Evolutionary conservation across 2,888 invertebrate genomes (phyloP).

Genomic region (Caenorhabditis wallacei): DNA sequence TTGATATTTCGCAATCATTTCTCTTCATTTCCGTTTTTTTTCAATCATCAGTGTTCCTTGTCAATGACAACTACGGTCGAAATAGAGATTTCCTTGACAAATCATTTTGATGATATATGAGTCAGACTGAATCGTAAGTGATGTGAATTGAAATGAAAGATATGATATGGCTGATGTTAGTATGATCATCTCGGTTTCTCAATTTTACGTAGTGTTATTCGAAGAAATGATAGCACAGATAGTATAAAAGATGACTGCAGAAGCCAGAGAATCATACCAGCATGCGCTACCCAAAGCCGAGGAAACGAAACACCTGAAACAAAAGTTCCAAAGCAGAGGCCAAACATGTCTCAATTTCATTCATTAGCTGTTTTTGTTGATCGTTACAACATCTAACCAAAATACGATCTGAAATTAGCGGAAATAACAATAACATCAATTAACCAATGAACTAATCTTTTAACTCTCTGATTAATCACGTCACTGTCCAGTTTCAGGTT

Average conservation of each 20-base stretch:
- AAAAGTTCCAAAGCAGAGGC: constrained; percentile 67
- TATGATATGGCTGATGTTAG: constrained; percentile 48
- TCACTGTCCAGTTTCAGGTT: constrained; percentile 44
- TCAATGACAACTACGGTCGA: constrained; percentile 32
- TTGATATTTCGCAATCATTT: constrained; percentile 13
- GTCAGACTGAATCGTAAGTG: constrained; percentile 25
- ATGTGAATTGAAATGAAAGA: constrained; percentile 22
- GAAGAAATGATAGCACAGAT: constrained; percentile 1
- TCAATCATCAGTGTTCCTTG: constrained; percentile 4
- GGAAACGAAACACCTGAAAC: constrained; percentile 67
- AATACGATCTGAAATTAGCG: constrained; percentile 37
- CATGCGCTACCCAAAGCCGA: constrained; percentile 62
- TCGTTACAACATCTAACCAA: constrained; percentile 30
- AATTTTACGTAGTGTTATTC: constrained; percentile 16
- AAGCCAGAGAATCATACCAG: constrained; percentile 12
- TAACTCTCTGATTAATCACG: constrained; percentile 25
- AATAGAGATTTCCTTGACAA: constrained; percentile 48
- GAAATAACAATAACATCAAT: constrained; percentile 23
- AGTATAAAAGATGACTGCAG: constrained; percentile 40
- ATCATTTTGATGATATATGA: constrained; percentile 36
- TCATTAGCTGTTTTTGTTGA: constrained; percentile 16
- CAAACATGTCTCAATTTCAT: constrained; percentile 42
- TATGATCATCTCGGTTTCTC: constrained; percentile 46
- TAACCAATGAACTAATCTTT: constrained; percentile 42
- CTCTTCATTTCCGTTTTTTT: neutral